Percentiles rank a stretch among this genome's conserved stretches.
These are phyloP conservation scores for Apistogramma diplotaenia DNA, from an alignment of 2,113 vertebrate species.

Conservation along the genomic window DNA sequence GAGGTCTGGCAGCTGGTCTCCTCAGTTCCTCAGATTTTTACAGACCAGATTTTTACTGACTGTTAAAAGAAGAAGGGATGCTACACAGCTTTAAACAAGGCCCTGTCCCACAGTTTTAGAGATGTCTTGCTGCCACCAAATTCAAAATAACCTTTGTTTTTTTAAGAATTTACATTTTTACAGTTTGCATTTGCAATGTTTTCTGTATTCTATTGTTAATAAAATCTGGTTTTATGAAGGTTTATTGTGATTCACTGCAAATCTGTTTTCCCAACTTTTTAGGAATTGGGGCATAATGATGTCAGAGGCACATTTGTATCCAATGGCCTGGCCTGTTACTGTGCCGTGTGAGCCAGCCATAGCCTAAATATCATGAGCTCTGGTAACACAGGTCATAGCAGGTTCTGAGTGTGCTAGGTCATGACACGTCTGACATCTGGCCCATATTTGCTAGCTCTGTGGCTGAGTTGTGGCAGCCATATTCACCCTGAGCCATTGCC, in stretches of 20 bases:
- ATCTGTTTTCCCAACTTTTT: not conserved
- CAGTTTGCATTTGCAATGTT: not conserved
- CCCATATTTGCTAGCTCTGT: not conserved
- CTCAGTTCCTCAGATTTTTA: no score
- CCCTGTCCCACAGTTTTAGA: not conserved
- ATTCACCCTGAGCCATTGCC: not conserved
- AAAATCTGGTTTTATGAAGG: not conserved
- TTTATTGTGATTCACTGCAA: not conserved
- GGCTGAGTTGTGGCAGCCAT: not conserved
- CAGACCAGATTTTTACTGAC: no score
- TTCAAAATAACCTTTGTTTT: not conserved
- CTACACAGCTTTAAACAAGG: no score
- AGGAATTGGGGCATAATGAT: not conserved
- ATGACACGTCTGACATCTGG: not conserved
- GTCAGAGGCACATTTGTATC: not conserved
- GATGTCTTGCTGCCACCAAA: accelerated
- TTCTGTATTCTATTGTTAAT: not conserved
- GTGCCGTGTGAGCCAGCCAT: not conserved
- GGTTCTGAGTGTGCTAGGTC: not conserved
- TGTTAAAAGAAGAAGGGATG: no score
- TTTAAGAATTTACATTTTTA: not conserved
- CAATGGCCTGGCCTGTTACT: not conserved
- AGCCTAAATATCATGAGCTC: not conserved
- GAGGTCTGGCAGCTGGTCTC: no score
- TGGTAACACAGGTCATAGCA: not conserved